Conservation (phyloP, 1,140 invertebrate species). For the Ectropis grisescens region DNA sequence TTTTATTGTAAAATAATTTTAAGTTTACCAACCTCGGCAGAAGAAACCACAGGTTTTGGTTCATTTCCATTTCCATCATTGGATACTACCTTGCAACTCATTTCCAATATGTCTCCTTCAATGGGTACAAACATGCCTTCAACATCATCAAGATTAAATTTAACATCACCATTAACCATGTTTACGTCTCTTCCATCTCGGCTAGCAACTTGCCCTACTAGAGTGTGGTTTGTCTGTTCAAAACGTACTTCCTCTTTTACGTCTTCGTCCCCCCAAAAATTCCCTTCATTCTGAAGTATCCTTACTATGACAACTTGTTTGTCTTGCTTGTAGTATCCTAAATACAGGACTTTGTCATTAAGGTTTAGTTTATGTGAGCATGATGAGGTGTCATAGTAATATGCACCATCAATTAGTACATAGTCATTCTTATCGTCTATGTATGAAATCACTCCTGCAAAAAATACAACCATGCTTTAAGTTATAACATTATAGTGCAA, state of each 20-base stretch:
- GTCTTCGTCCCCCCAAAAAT: conserved; percentile 39
- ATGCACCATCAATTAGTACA: conserved; percentile 52
- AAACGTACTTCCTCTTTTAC: conserved; percentile 41
- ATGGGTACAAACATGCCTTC: conserved; percentile 62
- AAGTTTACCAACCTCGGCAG: too few species aligned
- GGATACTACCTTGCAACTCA: too few species aligned
- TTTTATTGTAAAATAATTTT: too few species aligned
- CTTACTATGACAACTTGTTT: conserved; percentile 34
- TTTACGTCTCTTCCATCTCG: conserved; percentile 64
- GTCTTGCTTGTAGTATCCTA: conserved; percentile 41
- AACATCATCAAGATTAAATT: conserved; percentile 71
- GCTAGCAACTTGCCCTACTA: conserved; percentile 68
- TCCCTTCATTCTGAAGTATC: conserved; percentile 43
- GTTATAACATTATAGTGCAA: too few species aligned
- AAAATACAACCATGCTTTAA: too few species aligned
- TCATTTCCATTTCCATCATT: too few species aligned
- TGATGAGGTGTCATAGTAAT: conserved; percentile 36
- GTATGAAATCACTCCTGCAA: too few species aligned
- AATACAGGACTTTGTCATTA: conserved; percentile 51
- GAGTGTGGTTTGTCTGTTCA: conserved; percentile 54
- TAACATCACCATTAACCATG: conserved; percentile 65
- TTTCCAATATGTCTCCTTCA: conserved; percentile 75
- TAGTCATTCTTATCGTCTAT: too few species aligned
- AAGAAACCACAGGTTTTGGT: too few species aligned
- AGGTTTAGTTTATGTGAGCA: conserved; percentile 27